phyloP scores from a whole-genome alignment of 2,888 invertebrate genomes.

The Apeira syringaria region DNA sequence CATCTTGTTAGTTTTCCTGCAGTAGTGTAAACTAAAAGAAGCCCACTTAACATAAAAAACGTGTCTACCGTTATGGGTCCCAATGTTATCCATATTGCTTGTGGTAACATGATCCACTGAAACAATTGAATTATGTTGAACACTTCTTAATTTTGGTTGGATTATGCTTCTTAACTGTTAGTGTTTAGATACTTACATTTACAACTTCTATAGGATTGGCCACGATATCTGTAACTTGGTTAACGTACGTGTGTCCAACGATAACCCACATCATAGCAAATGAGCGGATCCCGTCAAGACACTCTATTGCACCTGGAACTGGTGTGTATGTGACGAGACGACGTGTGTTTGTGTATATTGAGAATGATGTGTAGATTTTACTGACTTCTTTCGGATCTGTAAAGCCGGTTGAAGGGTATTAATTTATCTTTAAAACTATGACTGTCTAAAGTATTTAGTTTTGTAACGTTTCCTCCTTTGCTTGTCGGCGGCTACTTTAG shows the following conservation, averaged over 20 bases:
- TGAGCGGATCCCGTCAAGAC: slow-evolving; percentile 71
- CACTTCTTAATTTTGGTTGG: too few relatives aligned
- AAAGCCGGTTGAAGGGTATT: too few relatives aligned
- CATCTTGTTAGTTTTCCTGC: slow-evolving; percentile 55
- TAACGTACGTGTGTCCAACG: slow-evolving; percentile 59
- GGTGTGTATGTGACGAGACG: slow-evolving; percentile 58
- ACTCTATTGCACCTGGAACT: slow-evolving; percentile 58
- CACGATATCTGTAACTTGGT: slow-evolving; percentile 31
- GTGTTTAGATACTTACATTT: slow-evolving; percentile 46
- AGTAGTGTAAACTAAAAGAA: slow-evolving; percentile 61
- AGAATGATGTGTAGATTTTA: slow-evolving; percentile 46
- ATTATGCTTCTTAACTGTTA: too few relatives aligned
- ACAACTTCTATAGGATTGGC: slow-evolving; percentile 45
- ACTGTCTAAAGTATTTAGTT: too few relatives aligned
- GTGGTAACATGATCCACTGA: slow-evolving; percentile 57
- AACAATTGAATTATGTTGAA: background rate
- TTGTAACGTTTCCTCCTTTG: too few relatives aligned
- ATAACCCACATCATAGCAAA: slow-evolving; percentile 79
- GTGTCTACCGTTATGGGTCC: slow-evolving; percentile 85
- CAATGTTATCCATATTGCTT: slow-evolving; percentile 59
- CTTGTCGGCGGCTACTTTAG: too few relatives aligned
- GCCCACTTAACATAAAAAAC: slow-evolving; percentile 78
- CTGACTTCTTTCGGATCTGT: slow-evolving; percentile 50
- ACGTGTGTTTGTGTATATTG: slow-evolving; percentile 64
- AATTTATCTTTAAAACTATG: too few relatives aligned